These are phyloP conservation scores for Periophthalmus modestus DNA, from an alignment of 2,113 vertebrate genomes.

Conservation along the genomic window DNA sequence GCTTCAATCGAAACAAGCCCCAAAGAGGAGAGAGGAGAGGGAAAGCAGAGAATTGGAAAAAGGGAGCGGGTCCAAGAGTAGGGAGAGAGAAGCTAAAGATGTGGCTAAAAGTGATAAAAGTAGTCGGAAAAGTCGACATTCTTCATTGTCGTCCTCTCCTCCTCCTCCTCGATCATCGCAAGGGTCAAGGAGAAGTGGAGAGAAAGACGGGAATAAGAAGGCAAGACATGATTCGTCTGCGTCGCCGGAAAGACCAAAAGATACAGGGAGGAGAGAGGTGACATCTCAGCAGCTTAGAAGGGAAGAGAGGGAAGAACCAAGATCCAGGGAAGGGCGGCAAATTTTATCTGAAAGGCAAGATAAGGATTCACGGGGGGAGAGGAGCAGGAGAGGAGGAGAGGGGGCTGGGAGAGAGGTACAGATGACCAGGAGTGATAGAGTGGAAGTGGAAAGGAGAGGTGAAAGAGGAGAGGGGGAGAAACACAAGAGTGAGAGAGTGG, in stretches of 20 bases:
- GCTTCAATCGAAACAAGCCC: neutral
- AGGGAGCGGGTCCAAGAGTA: neutral
- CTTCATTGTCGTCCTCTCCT: constrained; percentile 52
- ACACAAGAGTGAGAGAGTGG: constrained; percentile 19
- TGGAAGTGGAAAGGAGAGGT: neutral
- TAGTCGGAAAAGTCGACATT: constrained; percentile 47
- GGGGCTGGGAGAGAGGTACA: constrained; percentile 19
- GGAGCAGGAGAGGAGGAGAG: constrained; percentile 26
- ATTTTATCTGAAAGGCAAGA: neutral
- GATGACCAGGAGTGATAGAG: constrained; percentile 28
- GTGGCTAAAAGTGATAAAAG: constrained; percentile 39
- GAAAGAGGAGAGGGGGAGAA: neutral
- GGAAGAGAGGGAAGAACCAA: constrained; percentile 23
- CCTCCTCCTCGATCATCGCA: constrained; percentile 44
- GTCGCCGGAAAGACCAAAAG: constrained; percentile 55
- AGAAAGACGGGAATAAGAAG: constrained; percentile 36
- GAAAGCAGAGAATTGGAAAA: neutral
- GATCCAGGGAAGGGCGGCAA: neutral
- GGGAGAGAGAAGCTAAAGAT: constrained; percentile 26
- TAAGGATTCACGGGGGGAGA: constrained; percentile 8
- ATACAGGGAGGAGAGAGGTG: constrained; percentile 12
- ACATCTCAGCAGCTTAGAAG: constrained; percentile 41
- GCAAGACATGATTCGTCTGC: constrained; percentile 56
- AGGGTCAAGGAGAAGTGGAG: constrained; percentile 40
- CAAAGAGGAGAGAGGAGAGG: neutral